Conservation (phyloP, 2,113 vertebrate species). For the Corythaeola cristata region DNA sequence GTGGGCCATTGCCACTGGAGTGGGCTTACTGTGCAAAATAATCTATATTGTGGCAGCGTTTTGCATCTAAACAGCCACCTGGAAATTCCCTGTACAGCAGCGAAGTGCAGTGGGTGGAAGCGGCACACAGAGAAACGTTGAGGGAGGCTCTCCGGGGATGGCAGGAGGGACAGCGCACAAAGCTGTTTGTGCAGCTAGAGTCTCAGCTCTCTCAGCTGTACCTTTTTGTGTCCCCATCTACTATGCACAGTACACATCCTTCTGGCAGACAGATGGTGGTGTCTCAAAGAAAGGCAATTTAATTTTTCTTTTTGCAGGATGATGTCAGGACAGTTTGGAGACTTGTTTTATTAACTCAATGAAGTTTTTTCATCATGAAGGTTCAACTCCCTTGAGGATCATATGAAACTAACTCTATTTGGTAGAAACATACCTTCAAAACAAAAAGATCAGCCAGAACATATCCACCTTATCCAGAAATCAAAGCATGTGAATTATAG, state of each 20-base stretch:
- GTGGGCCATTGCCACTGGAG: not conserved
- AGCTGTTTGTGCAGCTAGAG: not conserved
- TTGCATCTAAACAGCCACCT: slow-evolving; percentile 12
- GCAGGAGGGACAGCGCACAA: not conserved
- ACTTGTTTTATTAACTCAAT: not conserved
- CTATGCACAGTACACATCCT: not conserved
- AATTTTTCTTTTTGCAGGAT: not conserved
- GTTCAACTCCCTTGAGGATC: not conserved
- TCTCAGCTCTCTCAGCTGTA: not conserved
- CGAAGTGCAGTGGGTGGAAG: slow-evolving; percentile 11
- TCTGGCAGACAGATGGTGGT: slow-evolving; percentile 24
- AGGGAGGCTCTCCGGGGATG: not conserved
- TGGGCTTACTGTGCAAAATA: not conserved
- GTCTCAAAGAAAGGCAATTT: not conserved
- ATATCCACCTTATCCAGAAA: not conserved
- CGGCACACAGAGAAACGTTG: not conserved
- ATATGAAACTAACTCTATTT: not conserved
- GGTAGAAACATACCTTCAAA: not conserved
- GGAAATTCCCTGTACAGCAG: slow-evolving; percentile 32
- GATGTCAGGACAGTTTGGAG: not conserved
- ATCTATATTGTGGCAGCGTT: not conserved
- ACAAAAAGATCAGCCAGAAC: not conserved
- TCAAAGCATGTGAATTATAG: not conserved
- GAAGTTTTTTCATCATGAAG: not conserved
- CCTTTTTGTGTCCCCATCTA: not conserved